phyloP scores from a whole-genome alignment of 2,888 invertebrate species.

The Hybos culiciformis region DNA sequence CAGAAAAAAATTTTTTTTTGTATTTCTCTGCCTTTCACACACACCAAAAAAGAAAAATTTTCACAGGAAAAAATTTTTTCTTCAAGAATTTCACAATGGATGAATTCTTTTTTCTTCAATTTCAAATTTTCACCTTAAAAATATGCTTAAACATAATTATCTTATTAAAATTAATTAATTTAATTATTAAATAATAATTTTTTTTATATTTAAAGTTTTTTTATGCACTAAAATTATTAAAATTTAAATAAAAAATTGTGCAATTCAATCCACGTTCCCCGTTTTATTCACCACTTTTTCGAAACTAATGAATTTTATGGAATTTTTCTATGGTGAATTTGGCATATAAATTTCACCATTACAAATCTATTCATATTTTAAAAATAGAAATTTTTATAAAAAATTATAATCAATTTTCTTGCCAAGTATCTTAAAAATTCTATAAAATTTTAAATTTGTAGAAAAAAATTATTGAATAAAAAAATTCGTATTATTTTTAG shows the following conservation, averaged over 20 bases:
- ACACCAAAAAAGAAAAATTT: neutral
- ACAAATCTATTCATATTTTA: too few relatives aligned
- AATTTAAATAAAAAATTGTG: slow-evolving; percentile 27
- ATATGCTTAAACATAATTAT: slow-evolving; percentile 19
- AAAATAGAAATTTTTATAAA: too few relatives aligned
- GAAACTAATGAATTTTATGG: too few relatives aligned
- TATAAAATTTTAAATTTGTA: too few relatives aligned
- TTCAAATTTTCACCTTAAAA: slow-evolving; percentile 27
- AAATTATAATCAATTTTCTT: too few relatives aligned
- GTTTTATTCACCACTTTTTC: too few relatives aligned
- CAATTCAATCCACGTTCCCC: slow-evolving; percentile 20
- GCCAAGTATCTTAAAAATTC: too few relatives aligned
- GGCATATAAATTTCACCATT: too few relatives aligned
- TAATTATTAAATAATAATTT: slow-evolving; percentile 24
- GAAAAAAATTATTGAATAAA: too few relatives aligned
- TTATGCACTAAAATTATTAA: slow-evolving; percentile 20
- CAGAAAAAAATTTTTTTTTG: neutral
- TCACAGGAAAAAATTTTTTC: neutral
- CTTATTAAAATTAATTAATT: slow-evolving; percentile 21
- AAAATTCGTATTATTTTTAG: too few relatives aligned
- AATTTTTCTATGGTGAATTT: too few relatives aligned
- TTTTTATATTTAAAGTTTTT: slow-evolving; percentile 25
- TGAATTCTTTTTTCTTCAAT: slow-evolving; percentile 18
- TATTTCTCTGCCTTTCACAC: neutral
- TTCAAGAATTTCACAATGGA: slow-evolving; percentile 7